Percentiles rank a stretch among this genome's conserved stretches.
Conservation (phyloP, 2,888 invertebrate genomes). For the Nomada flava region DNA sequence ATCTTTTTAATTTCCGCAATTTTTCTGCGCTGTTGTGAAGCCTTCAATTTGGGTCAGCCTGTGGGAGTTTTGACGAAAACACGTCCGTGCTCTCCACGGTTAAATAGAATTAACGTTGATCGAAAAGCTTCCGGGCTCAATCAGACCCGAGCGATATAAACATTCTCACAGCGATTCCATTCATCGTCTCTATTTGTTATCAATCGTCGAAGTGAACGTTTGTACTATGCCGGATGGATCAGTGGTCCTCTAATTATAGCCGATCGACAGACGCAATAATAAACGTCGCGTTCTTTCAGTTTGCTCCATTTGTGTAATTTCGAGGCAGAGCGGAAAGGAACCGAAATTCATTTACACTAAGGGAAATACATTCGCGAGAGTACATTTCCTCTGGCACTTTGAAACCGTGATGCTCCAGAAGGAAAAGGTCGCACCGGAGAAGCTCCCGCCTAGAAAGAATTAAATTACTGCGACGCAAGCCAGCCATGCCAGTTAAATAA, state of each 20-base stretch:
- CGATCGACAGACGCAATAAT: not conserved
- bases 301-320: not conserved
- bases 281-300: not conserved
- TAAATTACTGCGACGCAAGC: conserved; percentile 36
- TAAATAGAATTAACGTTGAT: not conserved
- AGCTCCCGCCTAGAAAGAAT: conserved; percentile 40
- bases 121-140: not conserved
- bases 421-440: not conserved
- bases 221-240: not conserved
- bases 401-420: conserved; percentile 7
- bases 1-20: too few species aligned
- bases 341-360: conserved; percentile 21
- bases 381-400: conserved; percentile 12
- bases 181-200: not conserved
- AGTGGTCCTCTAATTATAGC: conserved; percentile 31
- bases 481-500: conserved; percentile 18
- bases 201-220: not conserved
- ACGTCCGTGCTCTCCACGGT: not conserved
- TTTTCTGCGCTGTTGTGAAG: too few species aligned
- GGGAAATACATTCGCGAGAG: conserved; percentile 16
- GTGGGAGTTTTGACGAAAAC: not conserved
- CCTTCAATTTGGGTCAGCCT: too few species aligned
- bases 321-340: not conserved
- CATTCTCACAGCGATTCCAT: too few species aligned
- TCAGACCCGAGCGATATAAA: too few species aligned